Evolutionary conservation across 2,888 invertebrate genomes (phyloP).

Genomic region (Pristionchus entomophagus): DNA sequence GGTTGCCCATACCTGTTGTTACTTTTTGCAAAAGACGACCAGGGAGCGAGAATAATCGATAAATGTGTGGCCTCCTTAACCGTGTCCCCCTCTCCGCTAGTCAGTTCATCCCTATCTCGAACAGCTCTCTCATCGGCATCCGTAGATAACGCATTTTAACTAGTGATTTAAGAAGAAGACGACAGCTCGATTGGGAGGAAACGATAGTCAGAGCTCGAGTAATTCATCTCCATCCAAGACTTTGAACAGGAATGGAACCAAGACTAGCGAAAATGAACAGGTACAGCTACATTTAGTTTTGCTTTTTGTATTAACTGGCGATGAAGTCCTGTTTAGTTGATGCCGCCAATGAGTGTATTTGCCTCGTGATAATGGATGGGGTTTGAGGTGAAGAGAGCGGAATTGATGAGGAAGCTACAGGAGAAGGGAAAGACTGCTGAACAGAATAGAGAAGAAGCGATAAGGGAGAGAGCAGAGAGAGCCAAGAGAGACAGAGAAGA

Average conservation of each 20-base stretch:
- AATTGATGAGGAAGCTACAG: background rate
- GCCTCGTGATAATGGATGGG: background rate
- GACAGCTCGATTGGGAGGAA: background rate
- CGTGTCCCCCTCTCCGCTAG: too few relatives aligned
- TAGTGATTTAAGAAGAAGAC: background rate
- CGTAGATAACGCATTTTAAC: background rate
- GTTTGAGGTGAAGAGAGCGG: background rate
- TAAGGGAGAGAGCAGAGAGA: slow-evolving; percentile 45
- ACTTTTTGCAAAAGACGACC: too few relatives aligned
- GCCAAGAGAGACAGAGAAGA: slow-evolving; percentile 47
- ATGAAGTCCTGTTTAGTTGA: too few relatives aligned
- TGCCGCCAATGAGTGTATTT: background rate
- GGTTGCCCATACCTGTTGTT: too few relatives aligned
- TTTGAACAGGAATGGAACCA: background rate
- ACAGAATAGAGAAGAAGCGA: slow-evolving; percentile 17
- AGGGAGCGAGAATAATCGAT: too few relatives aligned
- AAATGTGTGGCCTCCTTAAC: too few relatives aligned
- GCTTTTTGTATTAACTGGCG: background rate
- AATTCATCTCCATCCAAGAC: background rate
- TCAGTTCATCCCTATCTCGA: too few relatives aligned
- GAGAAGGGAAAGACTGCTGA: slow-evolving; percentile 39
- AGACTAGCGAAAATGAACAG: background rate
- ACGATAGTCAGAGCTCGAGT: background rate
- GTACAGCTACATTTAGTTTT: background rate
- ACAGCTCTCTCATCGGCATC: too few relatives aligned